A percentile compares a stretch with the other conserved stretches of the same genome.
These are phyloP conservation scores for Aythya fuligula DNA, from an alignment of 2,797 vertebrate genomes.

Conservation along the genomic window DNA sequence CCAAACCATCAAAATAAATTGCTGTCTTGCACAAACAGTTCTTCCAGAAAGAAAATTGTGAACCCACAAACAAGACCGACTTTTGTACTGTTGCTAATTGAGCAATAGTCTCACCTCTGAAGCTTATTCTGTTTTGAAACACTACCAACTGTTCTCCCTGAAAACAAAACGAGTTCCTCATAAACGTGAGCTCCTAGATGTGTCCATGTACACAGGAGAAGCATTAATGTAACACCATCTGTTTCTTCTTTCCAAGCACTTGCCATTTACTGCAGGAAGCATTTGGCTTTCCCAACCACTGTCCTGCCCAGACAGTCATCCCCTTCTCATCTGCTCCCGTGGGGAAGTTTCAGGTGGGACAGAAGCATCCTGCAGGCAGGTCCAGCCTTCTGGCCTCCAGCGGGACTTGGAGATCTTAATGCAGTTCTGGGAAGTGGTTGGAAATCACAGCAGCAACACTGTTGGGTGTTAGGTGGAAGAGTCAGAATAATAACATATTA, in stretches of 20 bases:
- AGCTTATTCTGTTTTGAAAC: background rate
- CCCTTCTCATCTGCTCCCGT: background rate
- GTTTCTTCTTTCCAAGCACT: background rate
- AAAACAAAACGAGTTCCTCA: background rate
- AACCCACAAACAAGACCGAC: background rate
- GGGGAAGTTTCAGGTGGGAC: accelerated
- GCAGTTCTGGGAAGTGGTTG: background rate
- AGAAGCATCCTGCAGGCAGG: background rate
- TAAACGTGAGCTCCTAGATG: background rate
- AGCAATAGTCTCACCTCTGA: background rate
- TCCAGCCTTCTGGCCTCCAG: background rate
- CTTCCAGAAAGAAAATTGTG: background rate
- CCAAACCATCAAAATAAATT: background rate
- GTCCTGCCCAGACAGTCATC: background rate
- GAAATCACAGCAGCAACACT: background rate
- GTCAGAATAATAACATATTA: background rate
- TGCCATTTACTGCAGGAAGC: background rate
- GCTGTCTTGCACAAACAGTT: background rate
- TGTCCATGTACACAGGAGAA: background rate
- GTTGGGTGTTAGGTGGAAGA: background rate
- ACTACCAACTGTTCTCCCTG: background rate
- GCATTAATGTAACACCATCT: background rate
- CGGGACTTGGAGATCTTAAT: background rate
- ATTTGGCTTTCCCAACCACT: background rate
- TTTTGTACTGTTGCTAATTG: background rate